Evolutionary conservation across 2,113 vertebrate species (phyloP).

Genomic region (Cisticola juncidis): DNA sequence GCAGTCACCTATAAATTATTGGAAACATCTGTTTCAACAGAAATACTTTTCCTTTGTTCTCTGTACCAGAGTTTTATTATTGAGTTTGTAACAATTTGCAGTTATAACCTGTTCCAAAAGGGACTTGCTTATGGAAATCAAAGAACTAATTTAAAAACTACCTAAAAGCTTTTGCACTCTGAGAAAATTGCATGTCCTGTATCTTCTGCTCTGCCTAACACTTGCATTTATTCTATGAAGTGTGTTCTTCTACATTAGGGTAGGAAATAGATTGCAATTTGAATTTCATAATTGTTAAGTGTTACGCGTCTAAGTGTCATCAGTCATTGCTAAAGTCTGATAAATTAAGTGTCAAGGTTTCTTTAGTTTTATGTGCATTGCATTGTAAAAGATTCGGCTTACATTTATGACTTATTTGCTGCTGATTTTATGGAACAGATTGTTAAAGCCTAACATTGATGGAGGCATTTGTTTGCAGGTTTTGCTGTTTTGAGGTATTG

Average conservation of each 20-base stretch:
- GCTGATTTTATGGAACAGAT: not conserved
- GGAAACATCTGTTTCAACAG: not conserved
- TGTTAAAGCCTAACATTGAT: not conserved
- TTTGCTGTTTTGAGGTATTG: not conserved
- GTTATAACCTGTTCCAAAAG: constrained; percentile 1
- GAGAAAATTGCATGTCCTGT: not conserved
- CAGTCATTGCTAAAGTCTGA: not conserved
- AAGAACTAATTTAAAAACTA: not conserved
- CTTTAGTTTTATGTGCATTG: not conserved
- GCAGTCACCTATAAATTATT: not conserved
- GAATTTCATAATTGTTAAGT: constrained; percentile 3
- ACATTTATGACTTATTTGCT: not conserved
- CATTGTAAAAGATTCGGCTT: not conserved
- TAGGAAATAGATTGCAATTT: constrained; percentile 35
- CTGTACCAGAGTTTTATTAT: not conserved
- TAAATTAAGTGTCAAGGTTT: not conserved
- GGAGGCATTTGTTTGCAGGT: not conserved
- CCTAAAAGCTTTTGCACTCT: not conserved
- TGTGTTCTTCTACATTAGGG: not conserved
- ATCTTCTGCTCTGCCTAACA: constrained; percentile 22
- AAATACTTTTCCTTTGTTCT: not conserved
- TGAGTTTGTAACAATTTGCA: constrained; percentile 20
- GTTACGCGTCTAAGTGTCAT: not conserved
- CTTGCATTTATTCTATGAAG: constrained; percentile 22
- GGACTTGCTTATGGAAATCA: not conserved